Conservation (phyloP, 2,797 vertebrate species). For the Phoxinus dragarum region DNA sequence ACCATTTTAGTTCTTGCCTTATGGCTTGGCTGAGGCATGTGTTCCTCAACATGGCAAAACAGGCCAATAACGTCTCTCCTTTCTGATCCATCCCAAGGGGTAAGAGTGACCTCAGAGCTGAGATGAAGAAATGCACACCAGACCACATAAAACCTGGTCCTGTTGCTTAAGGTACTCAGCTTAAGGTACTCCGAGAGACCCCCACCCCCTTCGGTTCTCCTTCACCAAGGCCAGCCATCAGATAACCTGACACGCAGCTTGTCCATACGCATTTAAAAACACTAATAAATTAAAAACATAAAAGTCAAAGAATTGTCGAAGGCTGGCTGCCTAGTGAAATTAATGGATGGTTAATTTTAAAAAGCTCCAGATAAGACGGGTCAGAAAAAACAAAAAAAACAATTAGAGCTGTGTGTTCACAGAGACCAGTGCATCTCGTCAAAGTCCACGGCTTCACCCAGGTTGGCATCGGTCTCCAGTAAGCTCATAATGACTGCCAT, state of each 20-base stretch:
- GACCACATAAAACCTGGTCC: constrained; percentile 53
- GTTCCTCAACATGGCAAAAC: constrained; percentile 34
- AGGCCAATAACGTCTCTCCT: constrained; percentile 24
- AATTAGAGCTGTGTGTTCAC: constrained; percentile 67
- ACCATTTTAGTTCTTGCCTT: constrained; percentile 22
- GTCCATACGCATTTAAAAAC: background rate
- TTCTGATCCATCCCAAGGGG: background rate
- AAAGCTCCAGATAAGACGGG: constrained; percentile 40
- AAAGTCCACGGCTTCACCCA: constrained; percentile 86
- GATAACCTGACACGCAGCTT: constrained; percentile 3
- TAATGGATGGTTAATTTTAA: constrained; percentile 22
- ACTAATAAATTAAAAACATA: constrained; percentile 46
- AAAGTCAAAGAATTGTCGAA: constrained; percentile 40
- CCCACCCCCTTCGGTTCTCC: constrained; percentile 17
- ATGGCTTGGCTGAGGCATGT: constrained; percentile 46
- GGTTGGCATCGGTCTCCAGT: constrained; percentile 88
- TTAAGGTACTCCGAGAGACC: constrained; percentile 27
- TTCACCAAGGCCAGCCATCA: constrained; percentile 15
- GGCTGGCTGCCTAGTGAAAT: constrained; percentile 45
- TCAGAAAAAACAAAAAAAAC: constrained; percentile 13
- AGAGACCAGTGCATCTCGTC: constrained; percentile 90
- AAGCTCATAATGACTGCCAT: constrained; percentile 94
- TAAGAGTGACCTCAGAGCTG: constrained; percentile 17
- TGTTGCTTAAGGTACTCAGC: constrained; percentile 52
- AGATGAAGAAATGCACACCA: constrained; percentile 40